phyloP scores from a whole-genome alignment of 2,113 vertebrate genomes.

The Brienomyrus brachyistius region DNA sequence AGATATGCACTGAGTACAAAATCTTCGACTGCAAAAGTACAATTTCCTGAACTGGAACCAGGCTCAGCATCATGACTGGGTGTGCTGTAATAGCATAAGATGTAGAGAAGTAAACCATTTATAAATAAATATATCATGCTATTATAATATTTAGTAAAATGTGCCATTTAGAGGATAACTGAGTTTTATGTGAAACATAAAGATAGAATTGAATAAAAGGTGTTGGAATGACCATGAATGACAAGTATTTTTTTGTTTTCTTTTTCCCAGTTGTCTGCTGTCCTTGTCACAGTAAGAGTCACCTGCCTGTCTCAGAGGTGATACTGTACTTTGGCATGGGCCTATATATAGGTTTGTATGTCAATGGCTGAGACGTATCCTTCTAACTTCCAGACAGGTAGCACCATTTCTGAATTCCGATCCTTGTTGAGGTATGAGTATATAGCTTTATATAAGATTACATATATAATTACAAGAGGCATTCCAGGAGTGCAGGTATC shows the following conservation, averaged over 20 bases:
- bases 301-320: constrained; percentile 49
- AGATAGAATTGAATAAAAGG: background rate
- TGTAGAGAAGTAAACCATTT: background rate
- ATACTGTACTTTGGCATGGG: constrained; percentile 42
- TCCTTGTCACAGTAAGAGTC: constrained; percentile 45
- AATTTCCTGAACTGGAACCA: background rate
- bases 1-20: background rate
- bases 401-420: constrained; percentile 59
- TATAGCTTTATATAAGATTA: background rate
- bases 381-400: constrained; percentile 60
- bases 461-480: background rate
- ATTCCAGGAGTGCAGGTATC: too few relatives aligned
- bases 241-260: constrained; percentile 47
- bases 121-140: background rate
- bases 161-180: background rate
- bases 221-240: constrained; percentile 58
- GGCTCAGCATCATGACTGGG: background rate
- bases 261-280: constrained; percentile 47
- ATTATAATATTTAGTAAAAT: background rate
- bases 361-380: constrained; percentile 59
- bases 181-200: background rate
- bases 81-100: background rate
- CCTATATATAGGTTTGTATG: constrained; percentile 45
- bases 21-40: background rate
- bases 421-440: constrained; percentile 54